Conservation (phyloP, 2,888 invertebrate species). For the Cartodere bifasciata region DNA sequence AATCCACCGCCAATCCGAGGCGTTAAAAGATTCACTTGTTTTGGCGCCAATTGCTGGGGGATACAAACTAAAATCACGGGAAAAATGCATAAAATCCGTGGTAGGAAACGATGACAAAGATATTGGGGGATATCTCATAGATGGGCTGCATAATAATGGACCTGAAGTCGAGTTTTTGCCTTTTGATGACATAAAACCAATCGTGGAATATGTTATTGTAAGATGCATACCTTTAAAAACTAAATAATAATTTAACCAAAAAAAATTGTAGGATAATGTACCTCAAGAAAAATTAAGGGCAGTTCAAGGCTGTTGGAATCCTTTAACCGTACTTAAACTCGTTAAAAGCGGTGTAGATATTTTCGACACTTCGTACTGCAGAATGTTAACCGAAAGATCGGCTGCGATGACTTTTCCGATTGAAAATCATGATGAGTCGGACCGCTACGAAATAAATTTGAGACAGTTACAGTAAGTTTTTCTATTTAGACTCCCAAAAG, state of each 20-base stretch:
- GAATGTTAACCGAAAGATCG: slow-evolving; percentile 53
- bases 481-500: neutral
- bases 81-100: slow-evolving; percentile 48
- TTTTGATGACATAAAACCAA: slow-evolving; percentile 40
- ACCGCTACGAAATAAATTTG: slow-evolving; percentile 44
- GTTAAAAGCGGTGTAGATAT: slow-evolving; percentile 71
- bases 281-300: slow-evolving; percentile 57
- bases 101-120: slow-evolving; percentile 39
- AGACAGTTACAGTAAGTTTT: slow-evolving; percentile 40
- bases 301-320: slow-evolving; percentile 70
- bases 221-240: no score
- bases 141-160: slow-evolving; percentile 70
- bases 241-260: neutral
- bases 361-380: slow-evolving; percentile 78
- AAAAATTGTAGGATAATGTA: slow-evolving; percentile 40
- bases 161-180: slow-evolving; percentile 41
- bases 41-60: slow-evolving; percentile 68
- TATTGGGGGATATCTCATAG: slow-evolving; percentile 63
- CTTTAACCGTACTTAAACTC: slow-evolving; percentile 55
- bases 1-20: slow-evolving; percentile 45
- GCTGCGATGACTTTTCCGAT: slow-evolving; percentile 47
- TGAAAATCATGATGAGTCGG: slow-evolving; percentile 25
- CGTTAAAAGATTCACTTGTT: slow-evolving; percentile 37
- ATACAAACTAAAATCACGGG: slow-evolving; percentile 46
- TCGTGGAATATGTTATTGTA: slow-evolving; percentile 53